phyloP scores from a whole-genome alignment of 2,797 vertebrate species.

The Lutjanus argentimaculatus region DNA sequence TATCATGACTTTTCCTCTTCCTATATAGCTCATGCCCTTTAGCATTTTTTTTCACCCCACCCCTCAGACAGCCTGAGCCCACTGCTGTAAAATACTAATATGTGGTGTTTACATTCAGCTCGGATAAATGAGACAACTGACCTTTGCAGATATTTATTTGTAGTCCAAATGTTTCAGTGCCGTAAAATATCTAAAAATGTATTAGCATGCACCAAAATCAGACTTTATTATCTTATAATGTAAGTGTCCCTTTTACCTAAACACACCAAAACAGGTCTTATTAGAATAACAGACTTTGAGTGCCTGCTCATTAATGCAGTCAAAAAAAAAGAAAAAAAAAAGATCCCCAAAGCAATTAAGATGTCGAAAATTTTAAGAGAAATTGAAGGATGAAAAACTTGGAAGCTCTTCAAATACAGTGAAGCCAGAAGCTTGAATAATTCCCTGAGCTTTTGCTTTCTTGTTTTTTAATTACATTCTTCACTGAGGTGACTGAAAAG shows the following conservation, averaged over 20 bases:
- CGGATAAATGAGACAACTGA: neutral
- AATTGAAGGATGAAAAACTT: neutral
- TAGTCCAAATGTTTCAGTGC: neutral
- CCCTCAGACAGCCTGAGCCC: too few relatives aligned
- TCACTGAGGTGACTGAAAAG: slow-evolving; percentile 41
- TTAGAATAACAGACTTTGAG: neutral
- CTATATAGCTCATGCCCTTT: too few relatives aligned
- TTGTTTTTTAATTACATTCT: slow-evolving; percentile 37
- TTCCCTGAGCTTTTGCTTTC: neutral
- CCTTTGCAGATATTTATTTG: neutral
- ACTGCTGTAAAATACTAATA: too few relatives aligned
- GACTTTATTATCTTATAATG: neutral
- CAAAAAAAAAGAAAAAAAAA: neutral
- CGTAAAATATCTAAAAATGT: neutral
- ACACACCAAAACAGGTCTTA: neutral
- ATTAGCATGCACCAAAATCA: neutral
- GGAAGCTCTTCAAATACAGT: neutral
- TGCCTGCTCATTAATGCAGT: neutral
- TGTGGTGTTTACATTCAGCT: neutral
- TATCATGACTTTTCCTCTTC: too few relatives aligned
- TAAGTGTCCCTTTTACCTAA: neutral
- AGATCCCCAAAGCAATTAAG: neutral
- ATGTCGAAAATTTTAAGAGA: neutral
- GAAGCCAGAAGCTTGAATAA: neutral
- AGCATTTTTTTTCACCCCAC: too few relatives aligned